Conservation (phyloP, 2,888 invertebrate genomes). For the Dryobotodes eremita region DNA sequence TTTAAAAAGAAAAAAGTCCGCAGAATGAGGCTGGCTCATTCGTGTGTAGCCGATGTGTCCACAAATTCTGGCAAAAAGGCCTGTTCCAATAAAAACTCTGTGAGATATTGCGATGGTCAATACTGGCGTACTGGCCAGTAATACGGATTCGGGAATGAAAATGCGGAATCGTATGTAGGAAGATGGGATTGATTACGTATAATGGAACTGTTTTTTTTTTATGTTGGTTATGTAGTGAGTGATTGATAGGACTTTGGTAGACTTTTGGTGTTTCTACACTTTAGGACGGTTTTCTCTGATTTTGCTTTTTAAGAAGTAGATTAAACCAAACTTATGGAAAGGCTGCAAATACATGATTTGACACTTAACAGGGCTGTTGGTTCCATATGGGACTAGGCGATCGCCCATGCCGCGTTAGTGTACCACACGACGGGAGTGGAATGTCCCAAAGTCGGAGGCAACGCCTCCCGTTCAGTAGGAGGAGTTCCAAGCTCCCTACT, state of each 20-base stretch:
- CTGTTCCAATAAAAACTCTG: slow-evolving; percentile 59
- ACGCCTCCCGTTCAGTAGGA: too few relatives aligned
- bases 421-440: too few relatives aligned
- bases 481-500: too few relatives aligned
- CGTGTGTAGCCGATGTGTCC: slow-evolving; percentile 65
- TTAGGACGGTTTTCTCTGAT: not conserved
- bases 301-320: not conserved
- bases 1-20: slow-evolving; percentile 43
- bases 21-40: slow-evolving; percentile 56
- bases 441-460: too few relatives aligned
- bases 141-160: slow-evolving; percentile 45
- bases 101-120: slow-evolving; percentile 59
- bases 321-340: not conserved
- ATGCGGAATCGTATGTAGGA: slow-evolving; percentile 27
- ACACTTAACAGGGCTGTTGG: too few relatives aligned
- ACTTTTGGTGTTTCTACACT: not conserved
- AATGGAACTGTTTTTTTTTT: not conserved
- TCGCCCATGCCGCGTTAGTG: too few relatives aligned
- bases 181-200: slow-evolving; percentile 36
- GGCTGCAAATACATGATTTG: too few relatives aligned
- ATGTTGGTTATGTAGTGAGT: slow-evolving; percentile 6
- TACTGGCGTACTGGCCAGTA: slow-evolving; percentile 39
- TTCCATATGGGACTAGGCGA: too few relatives aligned
- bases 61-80: slow-evolving; percentile 64
- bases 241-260: slow-evolving; percentile 29